Evolutionary conservation across 2,888 invertebrate genomes (phyloP).

Genomic region (Phortica magna): DNA sequence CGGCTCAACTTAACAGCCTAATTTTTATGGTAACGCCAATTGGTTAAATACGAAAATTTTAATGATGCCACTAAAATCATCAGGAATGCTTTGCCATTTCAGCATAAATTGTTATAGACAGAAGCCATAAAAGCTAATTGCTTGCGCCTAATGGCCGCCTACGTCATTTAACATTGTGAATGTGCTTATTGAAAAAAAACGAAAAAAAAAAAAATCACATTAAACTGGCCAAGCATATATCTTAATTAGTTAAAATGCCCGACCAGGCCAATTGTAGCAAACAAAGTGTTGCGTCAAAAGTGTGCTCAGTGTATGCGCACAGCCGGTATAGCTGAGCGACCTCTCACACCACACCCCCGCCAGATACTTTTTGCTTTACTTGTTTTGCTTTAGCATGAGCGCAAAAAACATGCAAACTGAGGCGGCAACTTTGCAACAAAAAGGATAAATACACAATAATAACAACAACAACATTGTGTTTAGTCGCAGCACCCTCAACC

Average conservation of each 20-base stretch:
- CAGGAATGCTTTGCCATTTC: neutral
- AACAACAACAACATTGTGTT: conserved; percentile 1
- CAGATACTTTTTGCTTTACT: no score
- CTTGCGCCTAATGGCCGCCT: conserved; percentile 6
- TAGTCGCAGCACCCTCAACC: neutral
- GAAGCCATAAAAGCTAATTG: conserved; percentile 29
- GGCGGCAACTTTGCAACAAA: neutral
- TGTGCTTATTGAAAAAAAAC: conserved; percentile 23
- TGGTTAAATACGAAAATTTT: no score
- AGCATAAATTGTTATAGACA: neutral
- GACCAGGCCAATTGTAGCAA: neutral
- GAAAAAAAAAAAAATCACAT: neutral
- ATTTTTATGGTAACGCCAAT: no score
- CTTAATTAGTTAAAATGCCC: conserved; percentile 20
- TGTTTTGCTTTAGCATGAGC: no score
- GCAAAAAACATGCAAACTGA: no score
- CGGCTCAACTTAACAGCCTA: no score
- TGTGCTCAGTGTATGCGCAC: neutral
- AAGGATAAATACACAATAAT: conserved; percentile 14
- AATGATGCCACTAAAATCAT: neutral
- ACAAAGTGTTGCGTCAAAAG: neutral
- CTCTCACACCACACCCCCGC: no score
- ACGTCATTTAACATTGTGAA: conserved; percentile 4
- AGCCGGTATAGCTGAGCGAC: no score
- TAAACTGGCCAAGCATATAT: conserved; percentile 17